Percentiles rank a stretch among this genome's conserved stretches.
Conservation (phyloP, 2,113 vertebrate genomes). For the Panthera leo region DNA sequence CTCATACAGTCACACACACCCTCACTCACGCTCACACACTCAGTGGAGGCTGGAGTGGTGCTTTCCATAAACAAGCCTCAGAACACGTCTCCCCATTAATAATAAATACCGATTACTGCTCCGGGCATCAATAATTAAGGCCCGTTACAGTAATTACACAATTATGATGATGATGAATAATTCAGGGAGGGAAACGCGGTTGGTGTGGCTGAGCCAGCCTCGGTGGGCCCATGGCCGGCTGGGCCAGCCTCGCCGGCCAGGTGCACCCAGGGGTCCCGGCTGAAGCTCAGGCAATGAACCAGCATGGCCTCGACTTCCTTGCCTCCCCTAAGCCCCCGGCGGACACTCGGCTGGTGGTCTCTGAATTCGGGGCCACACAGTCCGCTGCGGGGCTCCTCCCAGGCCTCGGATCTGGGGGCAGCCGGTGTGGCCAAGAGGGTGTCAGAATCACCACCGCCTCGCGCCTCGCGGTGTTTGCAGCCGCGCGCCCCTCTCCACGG, state of each 20-base stretch:
- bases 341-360: accelerated
- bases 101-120: conserved; percentile 91
- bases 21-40: neutral
- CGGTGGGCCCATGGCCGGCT: neutral
- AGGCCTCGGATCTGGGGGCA: neutral
- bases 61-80: conserved; percentile 87
- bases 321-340: neutral
- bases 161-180: conserved; percentile 96
- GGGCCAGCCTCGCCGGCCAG: neutral
- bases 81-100: conserved; percentile 91
- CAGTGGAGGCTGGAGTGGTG: neutral
- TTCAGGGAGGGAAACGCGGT: conserved; percentile 87
- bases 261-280: neutral
- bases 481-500: accelerated
- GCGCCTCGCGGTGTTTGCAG: neutral
- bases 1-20: neutral
- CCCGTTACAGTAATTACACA: conserved; percentile 94
- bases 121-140: conserved; percentile 96
- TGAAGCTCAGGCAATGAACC: neutral
- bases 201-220: conserved; percentile 41
- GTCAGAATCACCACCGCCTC: neutral
- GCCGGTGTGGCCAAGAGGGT: accelerated
- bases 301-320: neutral
- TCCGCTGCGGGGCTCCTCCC: neutral
- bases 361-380: neutral